Conservation (phyloP, 2,113 vertebrate genomes). For the Hippocampus abdominalis region DNA sequence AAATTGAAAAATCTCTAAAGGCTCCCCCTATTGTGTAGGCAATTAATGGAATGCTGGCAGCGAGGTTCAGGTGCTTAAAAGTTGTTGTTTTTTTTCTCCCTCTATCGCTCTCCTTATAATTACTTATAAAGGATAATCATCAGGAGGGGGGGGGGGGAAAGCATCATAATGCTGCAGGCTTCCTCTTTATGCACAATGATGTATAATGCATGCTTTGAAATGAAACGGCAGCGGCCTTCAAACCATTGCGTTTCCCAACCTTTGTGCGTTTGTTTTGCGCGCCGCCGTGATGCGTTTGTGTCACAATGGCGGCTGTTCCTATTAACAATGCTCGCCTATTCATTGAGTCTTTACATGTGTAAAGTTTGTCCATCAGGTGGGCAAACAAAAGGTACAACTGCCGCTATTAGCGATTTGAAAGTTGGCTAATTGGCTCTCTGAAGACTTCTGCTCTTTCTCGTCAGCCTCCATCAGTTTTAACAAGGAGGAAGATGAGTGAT, state of each 20-base stretch:
- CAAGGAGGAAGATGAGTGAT: constrained; percentile 18
- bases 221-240: constrained; percentile 75
- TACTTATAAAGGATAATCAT: constrained; percentile 76
- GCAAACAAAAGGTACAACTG: constrained; percentile 50
- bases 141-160: constrained; percentile 47
- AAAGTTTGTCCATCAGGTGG: constrained; percentile 64
- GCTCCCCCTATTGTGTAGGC: constrained; percentile 75
- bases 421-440: constrained; percentile 61
- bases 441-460: constrained; percentile 43
- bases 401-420: constrained; percentile 54
- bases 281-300: constrained; percentile 70
- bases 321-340: constrained; percentile 67
- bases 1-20: constrained; percentile 80
- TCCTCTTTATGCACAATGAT: constrained; percentile 76
- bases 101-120: constrained; percentile 64
- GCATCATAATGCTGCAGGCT: constrained; percentile 75
- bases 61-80: constrained; percentile 78
- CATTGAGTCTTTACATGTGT: constrained; percentile 67
- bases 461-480: constrained; percentile 11
- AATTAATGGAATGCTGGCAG: constrained; percentile 82
- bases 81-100: constrained; percentile 61
- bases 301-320: constrained; percentile 67
- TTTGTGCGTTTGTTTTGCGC: constrained; percentile 72
- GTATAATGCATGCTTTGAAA: constrained; percentile 78
- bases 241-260: constrained; percentile 68